These are phyloP conservation scores for Carlito syrichta DNA, from an alignment of 2,113 vertebrate species.

Conservation along the genomic window DNA sequence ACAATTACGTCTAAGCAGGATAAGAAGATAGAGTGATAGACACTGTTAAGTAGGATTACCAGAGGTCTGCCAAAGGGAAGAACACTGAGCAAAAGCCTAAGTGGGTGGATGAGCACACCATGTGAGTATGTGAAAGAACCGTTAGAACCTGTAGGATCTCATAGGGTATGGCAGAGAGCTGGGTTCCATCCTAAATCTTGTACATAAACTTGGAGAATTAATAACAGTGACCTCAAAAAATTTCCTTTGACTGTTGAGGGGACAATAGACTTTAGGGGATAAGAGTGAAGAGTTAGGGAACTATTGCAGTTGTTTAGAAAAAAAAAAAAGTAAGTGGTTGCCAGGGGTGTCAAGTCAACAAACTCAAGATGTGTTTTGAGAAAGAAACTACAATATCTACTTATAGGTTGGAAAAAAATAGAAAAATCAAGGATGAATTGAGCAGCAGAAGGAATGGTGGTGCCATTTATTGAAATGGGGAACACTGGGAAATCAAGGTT, in stretches of 20 bases:
- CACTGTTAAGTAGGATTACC: neutral
- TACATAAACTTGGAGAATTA: neutral
- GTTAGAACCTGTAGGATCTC: neutral
- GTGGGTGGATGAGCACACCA: neutral
- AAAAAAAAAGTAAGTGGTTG: neutral
- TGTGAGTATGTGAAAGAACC: neutral
- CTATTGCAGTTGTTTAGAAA: neutral
- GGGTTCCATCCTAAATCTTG: neutral
- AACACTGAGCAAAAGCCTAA: neutral
- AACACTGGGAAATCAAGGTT: neutral
- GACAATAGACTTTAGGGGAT: neutral
- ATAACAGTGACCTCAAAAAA: neutral
- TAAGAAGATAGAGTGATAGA: neutral
- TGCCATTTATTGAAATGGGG: neutral
- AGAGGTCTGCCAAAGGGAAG: neutral
- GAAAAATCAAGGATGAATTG: neutral
- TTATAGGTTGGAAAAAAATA: neutral
- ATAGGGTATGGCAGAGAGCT: neutral
- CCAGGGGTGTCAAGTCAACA: neutral
- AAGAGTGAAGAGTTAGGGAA: neutral
- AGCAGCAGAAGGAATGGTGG: neutral
- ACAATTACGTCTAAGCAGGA: neutral
- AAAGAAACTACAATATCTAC: neutral
- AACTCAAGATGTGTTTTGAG: neutral
- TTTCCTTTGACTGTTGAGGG: neutral